Evolutionary conservation across 2,797 vertebrate species (phyloP).

Genomic region (Centropyge bicolor): DNA sequence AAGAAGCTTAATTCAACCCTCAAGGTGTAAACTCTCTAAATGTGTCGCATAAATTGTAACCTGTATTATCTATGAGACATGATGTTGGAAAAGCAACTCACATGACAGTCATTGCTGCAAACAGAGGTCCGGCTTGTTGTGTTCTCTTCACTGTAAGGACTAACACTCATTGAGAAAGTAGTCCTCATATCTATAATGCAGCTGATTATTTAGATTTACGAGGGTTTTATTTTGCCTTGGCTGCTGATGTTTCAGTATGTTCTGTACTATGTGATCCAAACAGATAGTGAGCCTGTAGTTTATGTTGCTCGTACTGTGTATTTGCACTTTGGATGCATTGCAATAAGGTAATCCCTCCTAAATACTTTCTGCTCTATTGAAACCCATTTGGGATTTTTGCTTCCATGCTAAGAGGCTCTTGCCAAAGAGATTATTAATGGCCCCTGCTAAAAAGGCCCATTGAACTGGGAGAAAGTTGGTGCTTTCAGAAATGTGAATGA

Average conservation of each 20-base stretch:
- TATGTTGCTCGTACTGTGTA: conserved; percentile 1
- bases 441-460: conserved; percentile 9
- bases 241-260: conserved; percentile 10
- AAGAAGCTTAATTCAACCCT: background rate
- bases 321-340: conserved; percentile 50
- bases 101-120: conserved; percentile 29
- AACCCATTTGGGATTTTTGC: conserved; percentile 43
- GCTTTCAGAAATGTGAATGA: conserved; percentile 33
- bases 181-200: conserved; percentile 17
- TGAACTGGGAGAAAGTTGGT: background rate
- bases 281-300: conserved; percentile 20
- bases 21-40: conserved; percentile 3
- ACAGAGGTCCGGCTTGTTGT: conserved; percentile 23
- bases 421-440: conserved; percentile 59
- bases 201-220: conserved; percentile 47
- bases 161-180: conserved; percentile 19
- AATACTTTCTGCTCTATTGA: conserved; percentile 32
- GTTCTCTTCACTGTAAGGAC: conserved; percentile 38
- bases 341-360: conserved; percentile 56
- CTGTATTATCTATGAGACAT: conserved; percentile 13
- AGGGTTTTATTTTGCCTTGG: conserved; percentile 37
- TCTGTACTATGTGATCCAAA: conserved; percentile 33
- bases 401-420: conserved; percentile 47
- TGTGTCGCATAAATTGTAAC: conserved; percentile 38
- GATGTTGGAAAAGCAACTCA: background rate